Percentiles rank a stretch among this genome's conserved stretches.
Conservation (phyloP, 2,888 invertebrate species). For the Conus canariensis region DNA sequence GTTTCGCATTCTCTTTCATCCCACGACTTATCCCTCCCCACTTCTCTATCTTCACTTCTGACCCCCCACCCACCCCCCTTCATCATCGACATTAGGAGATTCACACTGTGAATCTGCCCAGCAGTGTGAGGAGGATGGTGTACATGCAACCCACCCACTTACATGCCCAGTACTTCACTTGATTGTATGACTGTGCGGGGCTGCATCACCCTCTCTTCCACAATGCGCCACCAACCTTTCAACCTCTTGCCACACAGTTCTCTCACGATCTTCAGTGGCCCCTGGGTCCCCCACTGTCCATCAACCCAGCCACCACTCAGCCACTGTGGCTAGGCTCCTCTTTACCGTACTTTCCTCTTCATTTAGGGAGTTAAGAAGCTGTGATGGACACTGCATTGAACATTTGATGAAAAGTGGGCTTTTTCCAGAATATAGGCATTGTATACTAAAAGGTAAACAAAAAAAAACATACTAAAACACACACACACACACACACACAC, state of each 20-base stretch:
- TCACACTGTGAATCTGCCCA: neutral
- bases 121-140: neutral
- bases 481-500: too few species aligned
- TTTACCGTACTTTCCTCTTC: too few species aligned
- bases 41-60: neutral
- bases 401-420: too few species aligned
- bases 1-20: neutral
- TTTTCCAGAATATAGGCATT: too few species aligned
- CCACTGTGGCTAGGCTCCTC: too few species aligned
- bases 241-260: neutral
- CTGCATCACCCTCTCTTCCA: neutral
- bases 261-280: neutral
- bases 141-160: neutral
- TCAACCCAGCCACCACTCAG: neutral
- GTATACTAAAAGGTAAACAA: too few species aligned
- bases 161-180: constrained; percentile 16
- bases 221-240: neutral
- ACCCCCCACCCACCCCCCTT: neutral
- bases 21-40: neutral
- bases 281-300: neutral
- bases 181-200: constrained; percentile 7
- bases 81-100: neutral
- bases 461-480: too few species aligned
- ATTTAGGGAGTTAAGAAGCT: too few species aligned
- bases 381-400: too few species aligned